Percentiles rank a stretch among this genome's conserved stretches.
These are phyloP conservation scores for Laupala kohalensis DNA, from an alignment of 1,140 invertebrate species.

Conservation along the genomic window DNA sequence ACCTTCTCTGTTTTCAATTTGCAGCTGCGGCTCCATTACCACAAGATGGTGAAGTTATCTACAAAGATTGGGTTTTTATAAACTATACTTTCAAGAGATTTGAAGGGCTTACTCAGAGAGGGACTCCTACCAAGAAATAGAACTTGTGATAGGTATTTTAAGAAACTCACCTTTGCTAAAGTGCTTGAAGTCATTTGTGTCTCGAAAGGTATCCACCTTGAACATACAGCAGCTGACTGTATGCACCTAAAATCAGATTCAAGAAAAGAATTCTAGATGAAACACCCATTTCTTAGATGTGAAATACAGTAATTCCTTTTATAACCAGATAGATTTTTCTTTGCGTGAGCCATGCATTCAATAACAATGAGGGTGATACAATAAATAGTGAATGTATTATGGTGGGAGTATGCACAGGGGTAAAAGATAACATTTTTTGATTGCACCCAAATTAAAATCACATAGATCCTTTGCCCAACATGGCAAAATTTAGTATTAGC, in stretches of 20 bases:
- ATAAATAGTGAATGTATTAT: neutral
- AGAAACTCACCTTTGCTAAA: neutral
- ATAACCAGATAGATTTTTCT: neutral
- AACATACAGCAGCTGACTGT: neutral
- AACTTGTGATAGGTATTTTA: neutral
- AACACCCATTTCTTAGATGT: neutral
- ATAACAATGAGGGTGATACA: neutral
- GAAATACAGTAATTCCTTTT: neutral
- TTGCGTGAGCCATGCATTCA: neutral
- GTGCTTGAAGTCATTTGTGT: neutral
- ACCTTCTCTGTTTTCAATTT: conserved; percentile 24
- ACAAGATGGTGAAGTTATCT: conserved; percentile 63
- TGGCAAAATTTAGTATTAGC: neutral
- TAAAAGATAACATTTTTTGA: neutral
- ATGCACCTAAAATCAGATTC: neutral
- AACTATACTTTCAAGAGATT: conserved; percentile 99
- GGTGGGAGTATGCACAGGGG: neutral
- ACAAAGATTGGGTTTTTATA: conserved; percentile 99
- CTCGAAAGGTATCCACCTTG: neutral
- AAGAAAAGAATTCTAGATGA: neutral
- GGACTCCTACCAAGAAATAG: conserved; percentile 64
- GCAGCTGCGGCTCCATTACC: conserved; percentile 66
- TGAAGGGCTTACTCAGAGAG: conserved; percentile 84
- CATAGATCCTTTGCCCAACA: neutral
- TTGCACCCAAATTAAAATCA: neutral